A percentile compares a stretch with the other conserved stretches of the same genome.
Evolutionary conservation across 2,113 vertebrate genomes (phyloP).

Genomic region (Thomomys bottae): DNA sequence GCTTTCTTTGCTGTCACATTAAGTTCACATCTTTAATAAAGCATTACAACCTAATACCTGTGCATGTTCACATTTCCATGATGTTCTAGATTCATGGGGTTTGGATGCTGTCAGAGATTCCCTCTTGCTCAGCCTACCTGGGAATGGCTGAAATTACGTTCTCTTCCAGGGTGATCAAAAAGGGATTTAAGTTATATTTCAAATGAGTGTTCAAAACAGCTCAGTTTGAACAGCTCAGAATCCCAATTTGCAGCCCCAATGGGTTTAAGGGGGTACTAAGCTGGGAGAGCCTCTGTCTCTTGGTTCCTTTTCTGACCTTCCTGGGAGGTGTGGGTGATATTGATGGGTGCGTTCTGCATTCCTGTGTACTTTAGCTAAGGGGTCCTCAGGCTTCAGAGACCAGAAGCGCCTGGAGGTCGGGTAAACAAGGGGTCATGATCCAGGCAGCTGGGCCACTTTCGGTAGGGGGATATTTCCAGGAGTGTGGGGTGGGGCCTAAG

Average conservation of each 20-base stretch:
- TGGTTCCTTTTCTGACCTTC: neutral
- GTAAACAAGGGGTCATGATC: neutral
- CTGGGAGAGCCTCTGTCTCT: neutral
- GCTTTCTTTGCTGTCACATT: neutral
- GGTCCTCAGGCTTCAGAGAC: neutral
- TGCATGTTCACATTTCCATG: neutral
- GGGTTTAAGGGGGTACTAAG: neutral
- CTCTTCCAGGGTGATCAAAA: neutral
- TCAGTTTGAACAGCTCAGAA: neutral
- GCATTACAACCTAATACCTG: neutral
- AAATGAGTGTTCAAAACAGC: neutral
- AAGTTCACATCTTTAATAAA: constrained; percentile 20
- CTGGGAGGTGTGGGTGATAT: neutral
- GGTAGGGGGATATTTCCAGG: neutral
- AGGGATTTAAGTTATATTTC: constrained; percentile 39
- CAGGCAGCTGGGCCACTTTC: neutral
- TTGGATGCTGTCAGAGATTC: neutral
- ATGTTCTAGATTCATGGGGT: neutral
- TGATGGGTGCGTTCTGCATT: neutral
- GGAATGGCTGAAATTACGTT: neutral
- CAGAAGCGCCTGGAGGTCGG: neutral
- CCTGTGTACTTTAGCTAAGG: neutral
- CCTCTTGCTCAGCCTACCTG: neutral
- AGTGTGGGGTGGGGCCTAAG: neutral
- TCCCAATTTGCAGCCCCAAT: neutral